Evolutionary conservation across 2,113 vertebrate species (phyloP).

Genomic region (Aldabrachelys gigantea): DNA sequence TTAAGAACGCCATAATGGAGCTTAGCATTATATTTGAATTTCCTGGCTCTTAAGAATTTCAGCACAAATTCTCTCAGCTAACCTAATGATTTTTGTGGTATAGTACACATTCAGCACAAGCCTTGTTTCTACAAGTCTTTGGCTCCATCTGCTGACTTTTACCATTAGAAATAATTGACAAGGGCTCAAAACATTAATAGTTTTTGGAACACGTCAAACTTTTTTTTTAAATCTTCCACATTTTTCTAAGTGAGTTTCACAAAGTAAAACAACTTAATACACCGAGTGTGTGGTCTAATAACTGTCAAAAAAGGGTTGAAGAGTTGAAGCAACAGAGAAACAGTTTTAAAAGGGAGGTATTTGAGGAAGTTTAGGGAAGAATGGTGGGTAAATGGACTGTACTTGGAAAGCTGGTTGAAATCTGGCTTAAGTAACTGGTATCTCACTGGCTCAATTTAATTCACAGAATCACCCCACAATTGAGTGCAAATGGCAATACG

Average conservation of each 20-base stretch:
- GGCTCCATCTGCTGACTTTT: slow-evolving; percentile 86
- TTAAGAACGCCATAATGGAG: not conserved
- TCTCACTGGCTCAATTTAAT: not conserved
- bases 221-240: not conserved
- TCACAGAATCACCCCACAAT: not conserved
- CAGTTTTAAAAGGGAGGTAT: not conserved
- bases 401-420: not conserved
- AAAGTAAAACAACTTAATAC: not conserved
- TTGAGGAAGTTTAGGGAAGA: not conserved
- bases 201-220: not conserved
- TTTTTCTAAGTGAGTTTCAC: not conserved
- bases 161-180: slow-evolving; percentile 68
- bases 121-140: slow-evolving; percentile 78
- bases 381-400: not conserved
- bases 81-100: slow-evolving; percentile 32
- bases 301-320: not conserved
- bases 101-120: slow-evolving; percentile 41
- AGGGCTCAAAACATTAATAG: not conserved
- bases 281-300: not conserved
- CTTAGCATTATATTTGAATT: slow-evolving; percentile 19
- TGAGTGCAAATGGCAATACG: slow-evolving; percentile 17
- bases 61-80: slow-evolving; percentile 11
- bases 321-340: not conserved
- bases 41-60: not conserved
- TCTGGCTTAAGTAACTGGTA: slow-evolving; percentile 40